phyloP scores from a whole-genome alignment of 2,888 invertebrate genomes.

The Cinara cedri region DNA sequence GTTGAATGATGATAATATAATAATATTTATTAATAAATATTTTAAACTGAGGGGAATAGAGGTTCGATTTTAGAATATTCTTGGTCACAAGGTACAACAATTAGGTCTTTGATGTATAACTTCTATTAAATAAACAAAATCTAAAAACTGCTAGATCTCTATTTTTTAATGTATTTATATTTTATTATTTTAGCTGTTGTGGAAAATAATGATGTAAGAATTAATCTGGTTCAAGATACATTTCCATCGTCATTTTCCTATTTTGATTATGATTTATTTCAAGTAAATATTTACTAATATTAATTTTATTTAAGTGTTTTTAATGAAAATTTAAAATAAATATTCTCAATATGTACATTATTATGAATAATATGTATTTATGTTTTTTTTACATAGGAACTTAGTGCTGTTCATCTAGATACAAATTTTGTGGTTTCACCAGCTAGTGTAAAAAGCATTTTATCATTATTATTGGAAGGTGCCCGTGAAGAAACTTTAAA shows the following conservation, averaged over 20 bases:
- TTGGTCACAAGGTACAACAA: background rate
- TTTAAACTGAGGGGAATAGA: background rate
- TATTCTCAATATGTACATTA: background rate
- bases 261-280: slow-evolving; percentile 63
- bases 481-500: slow-evolving; percentile 67
- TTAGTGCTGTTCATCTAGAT: slow-evolving; percentile 49
- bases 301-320: background rate
- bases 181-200: slow-evolving; percentile 23
- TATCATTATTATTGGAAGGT: slow-evolving; percentile 72
- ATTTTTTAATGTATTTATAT: background rate
- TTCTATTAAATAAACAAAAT: background rate
- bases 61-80: background rate
- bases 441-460: slow-evolving; percentile 70
- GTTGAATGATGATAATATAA: no score
- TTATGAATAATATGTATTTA: background rate
- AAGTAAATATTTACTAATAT: slow-evolving; percentile 48
- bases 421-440: slow-evolving; percentile 74
- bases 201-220: slow-evolving; percentile 3
- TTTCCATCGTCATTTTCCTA: slow-evolving; percentile 61
- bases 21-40: no score
- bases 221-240: slow-evolving; percentile 7
- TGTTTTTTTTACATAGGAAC: slow-evolving; percentile 59
- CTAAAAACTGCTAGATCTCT: background rate
- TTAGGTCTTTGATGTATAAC: background rate
- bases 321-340: background rate